A percentile compares a stretch with the other conserved stretches of the same genome.
Conservation (phyloP, 2,113 vertebrate species). For the Taurulus bubalis region DNA sequence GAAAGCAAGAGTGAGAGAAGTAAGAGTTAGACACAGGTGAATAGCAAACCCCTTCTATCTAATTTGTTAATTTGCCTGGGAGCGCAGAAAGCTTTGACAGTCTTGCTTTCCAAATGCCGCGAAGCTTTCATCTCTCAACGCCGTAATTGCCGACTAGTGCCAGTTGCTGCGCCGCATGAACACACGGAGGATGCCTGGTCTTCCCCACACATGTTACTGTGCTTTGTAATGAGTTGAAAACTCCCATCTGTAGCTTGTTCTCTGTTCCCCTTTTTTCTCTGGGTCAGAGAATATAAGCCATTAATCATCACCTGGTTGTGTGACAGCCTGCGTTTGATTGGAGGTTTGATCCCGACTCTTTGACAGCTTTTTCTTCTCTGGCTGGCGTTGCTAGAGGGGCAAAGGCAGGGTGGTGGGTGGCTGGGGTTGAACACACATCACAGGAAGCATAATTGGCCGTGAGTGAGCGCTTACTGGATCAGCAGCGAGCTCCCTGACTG, state of each 20-base stretch:
- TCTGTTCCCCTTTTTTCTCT: conserved; percentile 72
- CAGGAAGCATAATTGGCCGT: conserved; percentile 75
- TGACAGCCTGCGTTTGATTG: conserved; percentile 78
- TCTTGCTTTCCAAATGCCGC: conserved; percentile 40
- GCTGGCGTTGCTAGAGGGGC: conserved; percentile 60
- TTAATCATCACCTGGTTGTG: conserved; percentile 82
- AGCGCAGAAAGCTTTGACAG: conserved; percentile 64
- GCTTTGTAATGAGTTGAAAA: conserved; percentile 78
- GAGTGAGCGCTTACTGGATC: conserved; percentile 78
- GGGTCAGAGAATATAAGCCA: conserved; percentile 79
- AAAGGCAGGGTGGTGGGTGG: conserved; percentile 51
- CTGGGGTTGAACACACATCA: conserved; percentile 69
- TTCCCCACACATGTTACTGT: conserved; percentile 74
- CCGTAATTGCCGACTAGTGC: conserved; percentile 59
- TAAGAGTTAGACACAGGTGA: conserved; percentile 65
- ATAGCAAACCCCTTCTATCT: conserved; percentile 59
- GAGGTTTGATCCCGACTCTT: conserved; percentile 74
- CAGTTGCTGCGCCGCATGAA: conserved; percentile 45
- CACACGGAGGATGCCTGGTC: conserved; percentile 58
- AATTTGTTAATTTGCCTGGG: conserved; percentile 71
- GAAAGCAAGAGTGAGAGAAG: neutral
- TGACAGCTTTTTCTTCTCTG: conserved; percentile 75
- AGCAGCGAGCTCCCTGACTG: conserved; percentile 74
- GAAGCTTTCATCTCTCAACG: conserved; percentile 70
- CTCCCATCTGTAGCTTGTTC: conserved; percentile 76